Evolutionary conservation across 2,888 invertebrate genomes (phyloP).

Genomic region (Pimpla rufipes): DNA sequence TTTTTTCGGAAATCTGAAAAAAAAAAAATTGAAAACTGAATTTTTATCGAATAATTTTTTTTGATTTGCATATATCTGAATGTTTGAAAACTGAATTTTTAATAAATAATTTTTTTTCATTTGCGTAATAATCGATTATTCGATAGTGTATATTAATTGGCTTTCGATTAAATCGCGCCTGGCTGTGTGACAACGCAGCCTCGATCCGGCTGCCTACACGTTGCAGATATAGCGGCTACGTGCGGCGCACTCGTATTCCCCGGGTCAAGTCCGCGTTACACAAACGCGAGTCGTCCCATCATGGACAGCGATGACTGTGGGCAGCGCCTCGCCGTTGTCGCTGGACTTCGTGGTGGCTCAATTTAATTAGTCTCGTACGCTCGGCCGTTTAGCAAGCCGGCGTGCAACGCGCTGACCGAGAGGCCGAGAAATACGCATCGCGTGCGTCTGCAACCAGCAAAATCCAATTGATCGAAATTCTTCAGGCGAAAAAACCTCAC

Average conservation of each 20-base stretch:
- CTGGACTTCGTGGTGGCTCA: slow-evolving; percentile 51
- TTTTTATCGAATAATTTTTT: too few relatives aligned
- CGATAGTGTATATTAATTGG: background rate
- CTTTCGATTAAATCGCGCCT: background rate
- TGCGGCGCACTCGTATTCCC: slow-evolving; percentile 42
- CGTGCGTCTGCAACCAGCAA: slow-evolving; percentile 15
- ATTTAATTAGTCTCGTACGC: slow-evolving; percentile 56
- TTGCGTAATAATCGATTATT: background rate
- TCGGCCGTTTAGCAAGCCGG: slow-evolving; percentile 33
- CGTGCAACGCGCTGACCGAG: slow-evolving; percentile 20
- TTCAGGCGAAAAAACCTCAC: too few relatives aligned
- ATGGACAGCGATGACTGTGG: slow-evolving; percentile 9
- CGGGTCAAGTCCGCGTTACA: slow-evolving; percentile 58
- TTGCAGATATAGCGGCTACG: slow-evolving; percentile 20
- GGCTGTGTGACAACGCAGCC: slow-evolving; percentile 1
- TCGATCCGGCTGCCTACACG: slow-evolving; percentile 4
- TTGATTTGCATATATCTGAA: too few relatives aligned
- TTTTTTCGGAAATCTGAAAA: too few relatives aligned
- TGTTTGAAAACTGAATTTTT: too few relatives aligned
- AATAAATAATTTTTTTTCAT: background rate
- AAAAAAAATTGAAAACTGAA: too few relatives aligned
- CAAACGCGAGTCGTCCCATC: slow-evolving; percentile 25
- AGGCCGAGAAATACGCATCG: slow-evolving; percentile 23
- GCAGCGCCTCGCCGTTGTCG: slow-evolving; percentile 12
- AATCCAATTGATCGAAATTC: background rate